Base-by-base conservation (phyloP, 2,797 vertebrate genomes). In the Fringilla coelebs region DNA sequence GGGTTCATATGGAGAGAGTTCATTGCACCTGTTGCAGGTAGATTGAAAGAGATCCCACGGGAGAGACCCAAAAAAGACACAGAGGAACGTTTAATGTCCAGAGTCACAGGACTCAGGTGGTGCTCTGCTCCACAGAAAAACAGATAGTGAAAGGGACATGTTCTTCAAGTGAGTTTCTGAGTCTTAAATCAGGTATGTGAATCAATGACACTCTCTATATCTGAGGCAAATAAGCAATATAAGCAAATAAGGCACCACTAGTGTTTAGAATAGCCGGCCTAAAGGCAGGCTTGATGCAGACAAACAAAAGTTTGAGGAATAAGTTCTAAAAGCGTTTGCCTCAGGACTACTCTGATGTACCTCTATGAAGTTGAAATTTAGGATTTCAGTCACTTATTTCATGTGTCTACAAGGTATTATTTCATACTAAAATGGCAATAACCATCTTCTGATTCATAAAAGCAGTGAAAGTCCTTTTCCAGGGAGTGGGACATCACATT, bases 101-200 rank as follows among this genome's bases (percentile, higher is more conserved):
- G 16, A 65, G 11, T n/a, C 22, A 79, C 80, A 61, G 14, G 8
- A 80, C 16, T 46, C 40, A 19, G 13, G 10, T 29, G 17, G 31
- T 52, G 6, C 8, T 26, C 29, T 82, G 18, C 21, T 60, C 24
- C 25, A 67, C 15, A 82, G 31, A 71, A 63, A 78, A 49, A 46
- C 0, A 45, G 36, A 54, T 2, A 58, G 19, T 17, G 21, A 85
- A 71, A 54, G 12, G 22, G 12, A 36, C 5, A 32, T 0, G 0
- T 13, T 49, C 16, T 12, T 75, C 16, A 31, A 29, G 3, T 18
- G 22, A 66, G 17, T 58, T 76, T 76, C 24, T 58, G 75, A 49
- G n/a, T 67, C 40, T 19, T 83, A 45, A 82, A 51, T 34, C 13
- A 21, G 26, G 25, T 63, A 7, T 1, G 1, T 60, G 19, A 75